Base-by-base conservation (phyloP, 2,888 invertebrate genomes). In the Dendrolimus houi region DNA sequence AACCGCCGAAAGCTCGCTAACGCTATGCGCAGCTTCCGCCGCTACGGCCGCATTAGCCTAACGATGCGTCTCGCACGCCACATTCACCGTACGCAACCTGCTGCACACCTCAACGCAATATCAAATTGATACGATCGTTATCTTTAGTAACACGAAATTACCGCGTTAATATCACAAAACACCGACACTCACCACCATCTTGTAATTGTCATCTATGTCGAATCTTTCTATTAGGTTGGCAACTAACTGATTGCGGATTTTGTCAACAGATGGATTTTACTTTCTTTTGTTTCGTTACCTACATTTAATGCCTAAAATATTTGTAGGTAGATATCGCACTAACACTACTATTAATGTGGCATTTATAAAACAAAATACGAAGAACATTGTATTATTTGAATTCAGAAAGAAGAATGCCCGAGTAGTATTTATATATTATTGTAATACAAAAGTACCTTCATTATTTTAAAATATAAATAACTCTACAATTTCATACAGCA, bases 1-100 rank as follows among this genome's bases (percentile, higher is more conserved):
- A 89, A 89, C 85, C 86, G 73, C 89, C 89, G 87, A 89, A 89
- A 89, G 88, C 89, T 87, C 79, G 82, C 70, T 65, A 68, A 62
- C 69, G 74, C 79, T 75, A 78, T 79, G 80, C 76, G 72, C 81
- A 81, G 88, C 88, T 89, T 89, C 89, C 87, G 89, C 84, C 82
- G 84, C 76, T 75, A 74, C 75, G 79, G 75, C 75, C 82, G 79
- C 81, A 80, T 82, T 81, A 80, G 76, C 74, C 79, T 84, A 86
- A 86, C 84, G 85, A 86, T 79, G 81, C 85, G 79, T 77, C 85
- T 80, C 75, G 75, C 82, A 77, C 79, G 77, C 77, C 74, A 77
- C 74, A 70, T 68, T 69, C 65, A 68, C 69, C 67, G 65, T 74
- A 73, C 75, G 69, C 75, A 75, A 76, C 70, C 65, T 68, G 69